Percentiles rank a stretch among this genome's conserved stretches.
phyloP scores from a whole-genome alignment of 1,140 invertebrate species.

The Drosophila punjabiensis region DNA sequence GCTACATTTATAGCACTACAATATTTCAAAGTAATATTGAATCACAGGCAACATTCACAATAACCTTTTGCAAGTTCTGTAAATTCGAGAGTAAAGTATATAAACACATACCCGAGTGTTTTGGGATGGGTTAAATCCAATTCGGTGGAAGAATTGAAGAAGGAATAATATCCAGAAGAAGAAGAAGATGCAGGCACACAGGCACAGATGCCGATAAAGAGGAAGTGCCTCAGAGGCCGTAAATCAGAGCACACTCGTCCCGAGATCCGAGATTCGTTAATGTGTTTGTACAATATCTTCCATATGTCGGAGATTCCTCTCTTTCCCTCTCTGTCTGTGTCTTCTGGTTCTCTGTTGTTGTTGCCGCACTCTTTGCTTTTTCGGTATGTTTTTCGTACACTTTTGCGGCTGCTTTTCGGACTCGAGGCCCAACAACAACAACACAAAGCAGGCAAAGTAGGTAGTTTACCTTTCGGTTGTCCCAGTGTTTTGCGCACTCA shows the following conservation, averaged over 20 bases:
- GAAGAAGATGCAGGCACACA: constrained; percentile 37
- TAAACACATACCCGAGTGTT: constrained; percentile 55
- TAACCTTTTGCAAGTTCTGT: neutral
- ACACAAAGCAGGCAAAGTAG: constrained; percentile 70
- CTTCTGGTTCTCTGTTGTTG: constrained; percentile 2
- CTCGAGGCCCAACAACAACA: constrained; percentile 20
- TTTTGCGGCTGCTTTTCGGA: constrained; percentile 69
- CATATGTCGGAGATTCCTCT: constrained; percentile 35
- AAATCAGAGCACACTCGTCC: constrained; percentile 67
- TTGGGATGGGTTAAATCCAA: constrained; percentile 57
- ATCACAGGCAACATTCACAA: neutral
- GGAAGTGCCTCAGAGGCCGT: constrained; percentile 65
- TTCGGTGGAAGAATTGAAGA: constrained; percentile 15
- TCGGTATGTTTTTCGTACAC: constrained; percentile 77
- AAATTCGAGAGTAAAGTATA: constrained; percentile 2
- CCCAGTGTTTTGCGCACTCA: constrained; percentile 55
- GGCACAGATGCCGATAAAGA: constrained; percentile 60
- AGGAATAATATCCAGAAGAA: constrained; percentile 25
- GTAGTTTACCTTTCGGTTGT: constrained; percentile 70
- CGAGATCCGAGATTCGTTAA: constrained; percentile 45
- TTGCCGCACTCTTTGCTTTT: constrained; percentile 32
- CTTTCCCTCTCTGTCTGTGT: neutral
- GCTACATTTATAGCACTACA: neutral
- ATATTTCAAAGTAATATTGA: neutral
- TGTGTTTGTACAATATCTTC: constrained; percentile 56